Conservation (phyloP, 2,888 invertebrate genomes). For the Ennomos fuscantarius region DNA sequence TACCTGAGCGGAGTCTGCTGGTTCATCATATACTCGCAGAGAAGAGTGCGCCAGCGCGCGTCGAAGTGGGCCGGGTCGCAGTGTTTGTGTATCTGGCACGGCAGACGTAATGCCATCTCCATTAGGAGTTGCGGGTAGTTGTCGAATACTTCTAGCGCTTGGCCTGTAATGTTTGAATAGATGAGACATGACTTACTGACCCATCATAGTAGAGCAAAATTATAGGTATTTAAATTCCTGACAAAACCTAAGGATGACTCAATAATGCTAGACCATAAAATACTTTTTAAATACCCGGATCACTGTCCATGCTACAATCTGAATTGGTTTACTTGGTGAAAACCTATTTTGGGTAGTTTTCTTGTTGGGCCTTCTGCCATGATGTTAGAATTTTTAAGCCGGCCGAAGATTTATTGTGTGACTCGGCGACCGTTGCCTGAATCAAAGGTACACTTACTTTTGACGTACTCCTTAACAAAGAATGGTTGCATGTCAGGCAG, state of each 20-base stretch:
- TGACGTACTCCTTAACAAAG: constrained; percentile 96
- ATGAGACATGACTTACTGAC: neutral
- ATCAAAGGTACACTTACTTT: constrained; percentile 74
- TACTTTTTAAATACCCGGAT: too few species aligned
- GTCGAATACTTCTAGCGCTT: constrained; percentile 96
- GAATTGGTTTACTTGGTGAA: too few species aligned
- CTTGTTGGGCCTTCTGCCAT: too few species aligned
- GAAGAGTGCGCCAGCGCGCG: constrained; percentile 90
- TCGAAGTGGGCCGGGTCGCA: constrained; percentile 87
- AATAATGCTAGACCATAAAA: too few species aligned
- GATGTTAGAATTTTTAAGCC: too few species aligned
- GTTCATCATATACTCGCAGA: constrained; percentile 98
- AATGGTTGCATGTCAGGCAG: constrained; percentile 98
- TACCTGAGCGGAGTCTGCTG: constrained; percentile 93
- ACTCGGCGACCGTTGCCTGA: too few species aligned
- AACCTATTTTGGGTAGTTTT: too few species aligned
- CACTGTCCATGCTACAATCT: too few species aligned
- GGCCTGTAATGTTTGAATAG: constrained; percentile 75
- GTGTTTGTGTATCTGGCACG: constrained; percentile 96
- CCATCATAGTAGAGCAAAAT: too few species aligned
- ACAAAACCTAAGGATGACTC: too few species aligned
- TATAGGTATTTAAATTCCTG: too few species aligned
- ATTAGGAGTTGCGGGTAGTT: constrained; percentile 97
- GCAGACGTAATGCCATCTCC: constrained; percentile 96
- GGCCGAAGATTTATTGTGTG: too few species aligned